phyloP scores from a whole-genome alignment of 2,113 vertebrate species.

The Stercorarius parasiticus region DNA sequence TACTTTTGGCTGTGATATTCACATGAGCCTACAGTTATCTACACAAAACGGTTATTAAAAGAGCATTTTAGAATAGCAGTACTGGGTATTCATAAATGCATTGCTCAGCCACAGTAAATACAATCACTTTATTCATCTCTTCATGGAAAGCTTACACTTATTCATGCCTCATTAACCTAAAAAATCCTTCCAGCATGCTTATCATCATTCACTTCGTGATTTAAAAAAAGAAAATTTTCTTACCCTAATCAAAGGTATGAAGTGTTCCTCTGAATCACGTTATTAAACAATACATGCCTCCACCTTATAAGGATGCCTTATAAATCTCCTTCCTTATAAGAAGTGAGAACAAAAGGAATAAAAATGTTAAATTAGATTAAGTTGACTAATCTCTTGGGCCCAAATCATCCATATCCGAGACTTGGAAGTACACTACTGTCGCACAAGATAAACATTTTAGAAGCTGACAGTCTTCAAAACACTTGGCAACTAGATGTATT shows the following conservation, averaged over 20 bases:
- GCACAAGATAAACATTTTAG: background rate
- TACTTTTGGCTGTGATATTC: background rate
- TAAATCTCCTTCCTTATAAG: background rate
- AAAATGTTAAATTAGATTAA: background rate
- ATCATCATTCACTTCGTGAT: background rate
- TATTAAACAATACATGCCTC: background rate
- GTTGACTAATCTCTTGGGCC: background rate
- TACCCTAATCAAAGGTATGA: background rate
- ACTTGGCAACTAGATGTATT: background rate
- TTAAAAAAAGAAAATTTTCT: background rate
- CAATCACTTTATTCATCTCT: background rate
- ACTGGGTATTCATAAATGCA: background rate
- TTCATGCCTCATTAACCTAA: conserved; percentile 11
- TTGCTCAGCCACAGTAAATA: background rate
- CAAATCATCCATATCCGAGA: background rate
- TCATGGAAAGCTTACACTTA: background rate
- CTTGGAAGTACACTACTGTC: background rate
- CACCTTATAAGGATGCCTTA: background rate
- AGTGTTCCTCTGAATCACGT: background rate
- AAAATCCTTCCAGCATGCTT: background rate
- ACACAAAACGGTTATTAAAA: background rate
- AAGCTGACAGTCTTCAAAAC: background rate
- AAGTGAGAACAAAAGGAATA: background rate
- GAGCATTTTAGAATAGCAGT: background rate
- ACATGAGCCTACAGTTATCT: background rate